Conservation (phyloP, 1,140 invertebrate species). For the Drosophila serrata region DNA sequence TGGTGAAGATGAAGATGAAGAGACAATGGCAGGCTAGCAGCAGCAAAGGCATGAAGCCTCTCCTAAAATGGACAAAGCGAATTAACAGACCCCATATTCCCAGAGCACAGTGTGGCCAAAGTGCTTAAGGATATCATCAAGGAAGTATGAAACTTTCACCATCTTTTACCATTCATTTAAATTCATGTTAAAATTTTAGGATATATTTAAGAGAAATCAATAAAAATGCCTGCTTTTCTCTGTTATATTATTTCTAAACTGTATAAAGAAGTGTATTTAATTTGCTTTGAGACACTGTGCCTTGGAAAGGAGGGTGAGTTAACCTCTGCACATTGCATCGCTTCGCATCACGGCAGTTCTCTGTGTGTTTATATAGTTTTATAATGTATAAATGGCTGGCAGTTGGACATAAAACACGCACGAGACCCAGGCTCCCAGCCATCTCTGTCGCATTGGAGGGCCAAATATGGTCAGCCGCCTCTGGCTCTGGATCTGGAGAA, state of each 20-base stretch:
- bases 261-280: not conserved
- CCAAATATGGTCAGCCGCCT: constrained; percentile 68
- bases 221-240: not conserved
- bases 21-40: constrained; percentile 69
- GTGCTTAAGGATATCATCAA: not conserved
- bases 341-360: constrained; percentile 25
- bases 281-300: constrained; percentile 14
- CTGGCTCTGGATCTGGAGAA: not conserved
- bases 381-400: constrained; percentile 83
- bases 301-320: constrained; percentile 19
- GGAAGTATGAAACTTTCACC: not conserved
- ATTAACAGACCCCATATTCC: constrained; percentile 57
- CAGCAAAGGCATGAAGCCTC: constrained; percentile 63
- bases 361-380: constrained; percentile 75
- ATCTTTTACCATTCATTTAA: no score
- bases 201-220: not conserved
- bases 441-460: constrained; percentile 58
- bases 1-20: constrained; percentile 80
- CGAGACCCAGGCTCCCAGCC: constrained; percentile 45
- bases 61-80: constrained; percentile 77
- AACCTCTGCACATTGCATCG: constrained; percentile 35
- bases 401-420: constrained; percentile 83
- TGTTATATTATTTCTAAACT: not conserved
- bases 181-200: no score
- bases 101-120: constrained; percentile 12